Evolutionary conservation across 2,888 invertebrate species (phyloP), one percentile per base, ranked within the genome.

Genomic region (Plebejus anna): DNA sequence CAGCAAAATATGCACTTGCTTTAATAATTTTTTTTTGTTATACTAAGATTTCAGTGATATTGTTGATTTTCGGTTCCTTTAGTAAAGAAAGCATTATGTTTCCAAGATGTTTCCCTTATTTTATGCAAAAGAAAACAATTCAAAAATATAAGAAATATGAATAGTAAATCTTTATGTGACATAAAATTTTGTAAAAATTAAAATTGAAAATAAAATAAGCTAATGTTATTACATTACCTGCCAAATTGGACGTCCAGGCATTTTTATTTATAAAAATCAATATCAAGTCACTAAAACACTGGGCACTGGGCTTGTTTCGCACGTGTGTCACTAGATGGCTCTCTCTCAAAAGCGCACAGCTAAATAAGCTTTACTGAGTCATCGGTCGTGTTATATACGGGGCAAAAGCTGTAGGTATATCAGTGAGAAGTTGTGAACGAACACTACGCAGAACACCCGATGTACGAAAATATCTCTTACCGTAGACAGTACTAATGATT

Each of bases 211-310:
- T 47, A 11, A 47, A 47, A 47, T 9, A 51, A 51, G 0, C 51
- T 1, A 11, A 51, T 51, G 47, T 51, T 2, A 22, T 70, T 66
- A 70, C 78, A 82, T 92, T 89, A 96, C 96, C 95, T 96, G 96
- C 96, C 96, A 96, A 89, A 96, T 94, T 81, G 96, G 96, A 94
- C 96, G 96, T 94, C 96, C 96, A 90, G 96, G 96, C 96, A 96
- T 96, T 90, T 91, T 95, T 82, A 79, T 28, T 51, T 11, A 55
- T 55, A 16, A 55, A 81, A 78, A 81, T 79, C 78, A 77, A 82
- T 82, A 82, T 83, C 85, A 84, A 86, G 85, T 84, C 87, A 84
- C 82, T 47, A 84, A 85, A 86, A 87, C 88, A 84, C 84, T 84
- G 84, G 82, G 79, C 88, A 87, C 87, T 81, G 83, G 84, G 84